Base-by-base conservation (phyloP, 2,113 vertebrate genomes). In the Guaruba guarouba region DNA sequence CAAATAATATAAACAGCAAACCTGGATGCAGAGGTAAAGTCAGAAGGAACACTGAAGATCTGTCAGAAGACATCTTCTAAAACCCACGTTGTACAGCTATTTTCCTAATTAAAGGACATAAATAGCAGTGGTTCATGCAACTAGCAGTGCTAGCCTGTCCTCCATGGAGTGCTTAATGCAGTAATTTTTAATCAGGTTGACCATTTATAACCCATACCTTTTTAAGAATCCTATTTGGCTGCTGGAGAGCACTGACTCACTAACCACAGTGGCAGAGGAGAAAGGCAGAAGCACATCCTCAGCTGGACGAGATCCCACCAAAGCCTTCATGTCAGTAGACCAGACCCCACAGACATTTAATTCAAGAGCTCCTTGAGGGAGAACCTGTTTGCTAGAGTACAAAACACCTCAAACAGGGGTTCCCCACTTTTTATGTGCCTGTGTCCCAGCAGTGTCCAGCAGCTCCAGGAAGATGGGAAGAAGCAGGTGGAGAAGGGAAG, bases 81-180 rank as follows among this genome's bases (percentile, higher is more conserved):
- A 83, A 64, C 27, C 64, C 6, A 2, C 29, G 14, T n/a, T 39
- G 19, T 70, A 63, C 24, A 80, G 64, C 79, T 83, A 31, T 88
- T 93, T 77, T 94, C 71, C 68, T 81, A 93, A 93, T 82, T 93
- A 81, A 74, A 92, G 77, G 15, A 74, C 67, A 69, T 80, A 96
- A 92, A 81, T 59, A 93, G 73, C 64, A 92, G 57, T 43, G 79
- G 83, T 83, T 92, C 71, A 75, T 52, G 79, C 67, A 81, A 68
- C n/a, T 15, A 70, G 49, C 82, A 70, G 67, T 24, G 51, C 46
- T 83, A 27, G 54, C 41, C 70, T 86, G 49, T 43, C 57, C 79
- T 83, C 73, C 0, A 0, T 18, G n/a, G 74, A 82, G 62, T 0
- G 0, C 49, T 82, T 57, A 23, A 54, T 17, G 31, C 35, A 31